A percentile compares a stretch with the other conserved stretches of the same genome.
These are phyloP conservation scores for Hemicordylus capensis DNA, from an alignment of 2,113 vertebrate species.

Conservation along the genomic window DNA sequence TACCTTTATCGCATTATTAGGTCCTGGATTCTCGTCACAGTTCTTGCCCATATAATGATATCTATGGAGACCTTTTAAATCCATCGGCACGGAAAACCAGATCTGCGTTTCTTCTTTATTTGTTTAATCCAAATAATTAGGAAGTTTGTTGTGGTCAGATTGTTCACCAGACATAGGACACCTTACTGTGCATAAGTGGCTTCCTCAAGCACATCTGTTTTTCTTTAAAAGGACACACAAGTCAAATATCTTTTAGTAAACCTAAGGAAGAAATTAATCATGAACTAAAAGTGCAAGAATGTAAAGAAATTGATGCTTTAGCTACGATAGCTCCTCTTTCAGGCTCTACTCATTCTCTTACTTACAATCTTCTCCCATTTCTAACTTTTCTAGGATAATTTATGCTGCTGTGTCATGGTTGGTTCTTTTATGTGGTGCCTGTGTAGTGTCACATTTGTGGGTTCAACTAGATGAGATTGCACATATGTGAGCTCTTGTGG, in stretches of 20 bases:
- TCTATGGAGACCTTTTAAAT: conserved; percentile 72
- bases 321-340: background rate
- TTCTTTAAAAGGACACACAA: conserved; percentile 60
- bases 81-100: conserved; percentile 47
- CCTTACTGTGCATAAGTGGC: conserved; percentile 76
- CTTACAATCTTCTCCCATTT: background rate
- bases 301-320: background rate
- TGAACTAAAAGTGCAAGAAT: conserved; percentile 11
- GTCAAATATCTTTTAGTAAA: conserved; percentile 23
- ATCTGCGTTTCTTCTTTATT: conserved; percentile 55
- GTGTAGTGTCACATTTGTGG: background rate
- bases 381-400: background rate
- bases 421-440: background rate
- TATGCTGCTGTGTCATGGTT: background rate
- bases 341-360: background rate
- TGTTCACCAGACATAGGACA: conserved; percentile 66
- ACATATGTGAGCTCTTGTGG: background rate
- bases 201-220: conserved; percentile 71
- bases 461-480: background rate
- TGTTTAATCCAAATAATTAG: conserved; percentile 56
- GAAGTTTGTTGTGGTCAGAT: conserved; percentile 38
- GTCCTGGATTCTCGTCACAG: conserved; percentile 81
- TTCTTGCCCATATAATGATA: conserved; percentile 81
- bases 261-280: conserved; percentile 27
- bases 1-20: conserved; percentile 76